A percentile compares a stretch with the other conserved stretches of the same genome.
Conservation (phyloP, 2,888 invertebrate species). For the Sturmia bella region DNA sequence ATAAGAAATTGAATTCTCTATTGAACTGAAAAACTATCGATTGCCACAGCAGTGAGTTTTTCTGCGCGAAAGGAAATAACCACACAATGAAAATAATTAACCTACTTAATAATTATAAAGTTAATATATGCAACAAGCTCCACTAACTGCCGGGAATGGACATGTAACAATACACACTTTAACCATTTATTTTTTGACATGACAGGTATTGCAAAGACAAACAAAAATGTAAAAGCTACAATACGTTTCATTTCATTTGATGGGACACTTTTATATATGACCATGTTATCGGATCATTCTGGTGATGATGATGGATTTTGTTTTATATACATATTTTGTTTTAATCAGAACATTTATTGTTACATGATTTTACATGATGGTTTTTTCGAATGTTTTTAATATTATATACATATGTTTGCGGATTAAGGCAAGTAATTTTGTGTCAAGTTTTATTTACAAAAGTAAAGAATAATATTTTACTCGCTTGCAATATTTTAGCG, state of each 20-base stretch:
- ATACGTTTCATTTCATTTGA: constrained; percentile 38
- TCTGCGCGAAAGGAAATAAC: too few relatives aligned
- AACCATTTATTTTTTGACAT: constrained; percentile 53
- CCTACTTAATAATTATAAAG: too few relatives aligned
- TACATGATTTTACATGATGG: constrained; percentile 58
- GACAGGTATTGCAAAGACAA: constrained; percentile 58
- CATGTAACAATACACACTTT: constrained; percentile 5
- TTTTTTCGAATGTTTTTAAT: constrained; percentile 40
- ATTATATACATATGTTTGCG: constrained; percentile 49
- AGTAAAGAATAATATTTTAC: too few relatives aligned
- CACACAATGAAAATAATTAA: too few relatives aligned
- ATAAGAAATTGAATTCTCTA: too few relatives aligned
- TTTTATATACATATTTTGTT: constrained; percentile 26
- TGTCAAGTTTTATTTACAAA: too few relatives aligned
- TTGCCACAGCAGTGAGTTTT: too few relatives aligned
- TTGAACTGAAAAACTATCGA: too few relatives aligned
- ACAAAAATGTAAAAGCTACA: constrained; percentile 45
- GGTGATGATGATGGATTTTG: constrained; percentile 41
- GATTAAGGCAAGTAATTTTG: constrained; percentile 39
- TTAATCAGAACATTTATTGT: constrained; percentile 39
- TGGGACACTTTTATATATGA: constrained; percentile 39
- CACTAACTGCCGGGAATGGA: constrained; percentile 5
- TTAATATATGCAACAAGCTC: too few relatives aligned
- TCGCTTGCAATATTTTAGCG: too few relatives aligned
- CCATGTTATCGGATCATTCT: constrained; percentile 48